Percentiles rank a stretch among this genome's conserved stretches.
These are phyloP conservation scores for Babyrousa celebensis DNA, from an alignment of 2,797 vertebrate genomes.

Conservation along the genomic window DNA sequence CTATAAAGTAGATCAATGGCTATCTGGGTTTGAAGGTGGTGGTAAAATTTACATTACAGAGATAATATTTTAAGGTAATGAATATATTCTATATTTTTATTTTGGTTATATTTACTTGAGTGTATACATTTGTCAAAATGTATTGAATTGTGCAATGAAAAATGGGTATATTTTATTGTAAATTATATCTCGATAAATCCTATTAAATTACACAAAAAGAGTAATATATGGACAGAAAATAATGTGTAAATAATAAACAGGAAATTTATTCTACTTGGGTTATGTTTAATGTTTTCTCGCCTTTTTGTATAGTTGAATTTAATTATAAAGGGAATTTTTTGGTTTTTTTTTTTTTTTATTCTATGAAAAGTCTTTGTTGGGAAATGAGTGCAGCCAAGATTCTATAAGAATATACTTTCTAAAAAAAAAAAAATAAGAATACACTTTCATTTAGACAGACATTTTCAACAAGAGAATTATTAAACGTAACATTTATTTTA, in stretches of 20 bases:
- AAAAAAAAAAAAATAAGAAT: not conserved
- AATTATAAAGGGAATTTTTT: not conserved
- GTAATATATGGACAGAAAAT: not conserved
- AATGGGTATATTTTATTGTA: not conserved
- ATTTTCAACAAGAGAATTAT: not conserved
- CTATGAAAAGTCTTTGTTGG: not conserved
- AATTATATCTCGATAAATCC: not conserved
- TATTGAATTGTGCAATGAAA: not conserved
- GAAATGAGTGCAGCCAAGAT: not conserved
- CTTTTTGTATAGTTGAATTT: not conserved
- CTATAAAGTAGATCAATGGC: not conserved
- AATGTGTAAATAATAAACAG: not conserved
- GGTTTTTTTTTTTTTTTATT: not conserved
- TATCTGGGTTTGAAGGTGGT: not conserved
- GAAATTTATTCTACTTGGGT: not conserved
- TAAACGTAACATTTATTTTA: not conserved
- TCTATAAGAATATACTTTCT: not conserved
- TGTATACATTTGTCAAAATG: not conserved
- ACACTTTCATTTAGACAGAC: not conserved
- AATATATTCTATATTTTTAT: slow-evolving; percentile 4
- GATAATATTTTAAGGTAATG: not conserved
- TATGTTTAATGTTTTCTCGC: not conserved
- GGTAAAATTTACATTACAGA: not conserved
- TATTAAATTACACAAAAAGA: not conserved
- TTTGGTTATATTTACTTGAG: not conserved